Base-by-base conservation (phyloP, 1,140 invertebrate genomes). In the Euglossa dilemma region DNA sequence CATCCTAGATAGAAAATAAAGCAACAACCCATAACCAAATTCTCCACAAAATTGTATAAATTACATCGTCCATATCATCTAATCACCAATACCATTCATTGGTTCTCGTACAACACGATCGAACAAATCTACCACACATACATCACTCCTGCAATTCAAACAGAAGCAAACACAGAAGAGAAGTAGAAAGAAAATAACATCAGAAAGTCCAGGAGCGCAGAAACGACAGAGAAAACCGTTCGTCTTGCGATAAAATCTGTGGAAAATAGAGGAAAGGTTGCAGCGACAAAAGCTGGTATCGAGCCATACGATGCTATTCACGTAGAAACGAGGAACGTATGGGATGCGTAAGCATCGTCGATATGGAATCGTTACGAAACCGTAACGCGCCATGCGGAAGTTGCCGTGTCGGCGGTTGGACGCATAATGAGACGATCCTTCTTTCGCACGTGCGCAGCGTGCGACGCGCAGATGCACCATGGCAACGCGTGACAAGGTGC, bases 391-490 rank as follows among this genome's bases (percentile, higher is more conserved):
- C 5, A 7, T 14, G 23, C 28, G 61, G 25, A 45, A 45, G 59
- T 28, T 20, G 20, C 28, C 14, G 25, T 25, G 20, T 67, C 50
- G 5, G 54, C 57, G n/a, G 18, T 50, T 36, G 6, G 72, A 72
- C 74, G 85, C 67, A 90, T 89, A 88, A 91, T 85, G 77, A 88
- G 85, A 90, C 86, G 84, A 88, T 87, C 50, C 84, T 76, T 78
- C 84, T 90, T 79, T 83, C 83, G 83, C 80, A 87, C 73, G 86
- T 85, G 70, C 82, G 64, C 25, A 12, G 11, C 76, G 9, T 47
- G 50, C 25, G 23, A n/a, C 11, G 70, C 67, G 64, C 36, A 23
- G 64, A 11, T 11, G 23, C 36, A 36, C 36, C 36, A 25, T 11
- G 54, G 47, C 16, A 54, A 54, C 14, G 16, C 18, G 7, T 20